A percentile compares a stretch with the other conserved stretches of the same genome.
These are phyloP conservation scores for Cosmia trapezina DNA, from an alignment of 2,888 invertebrate species.

Conservation along the genomic window DNA sequence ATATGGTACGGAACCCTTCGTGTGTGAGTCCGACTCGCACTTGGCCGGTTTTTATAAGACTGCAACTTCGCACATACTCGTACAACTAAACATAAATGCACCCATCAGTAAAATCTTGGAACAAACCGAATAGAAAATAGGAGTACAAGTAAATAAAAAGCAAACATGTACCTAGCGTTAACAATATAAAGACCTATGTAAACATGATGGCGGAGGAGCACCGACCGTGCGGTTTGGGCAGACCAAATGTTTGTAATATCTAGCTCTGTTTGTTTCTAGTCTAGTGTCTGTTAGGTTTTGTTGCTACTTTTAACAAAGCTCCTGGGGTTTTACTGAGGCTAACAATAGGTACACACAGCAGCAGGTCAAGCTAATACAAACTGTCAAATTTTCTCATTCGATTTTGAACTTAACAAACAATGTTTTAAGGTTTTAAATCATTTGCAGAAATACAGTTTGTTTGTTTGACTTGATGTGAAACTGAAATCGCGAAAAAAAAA, in stretches of 20 bases:
- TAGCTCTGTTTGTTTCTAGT: slow-evolving; percentile 24
- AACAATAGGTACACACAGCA: not conserved
- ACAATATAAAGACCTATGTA: not conserved
- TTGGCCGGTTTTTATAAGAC: too few relatives aligned
- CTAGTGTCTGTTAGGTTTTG: slow-evolving; percentile 7
- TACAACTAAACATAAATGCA: not conserved
- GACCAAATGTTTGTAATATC: slow-evolving; percentile 28
- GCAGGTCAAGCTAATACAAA: too few relatives aligned
- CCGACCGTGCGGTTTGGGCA: not conserved
- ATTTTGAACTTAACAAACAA: too few relatives aligned
- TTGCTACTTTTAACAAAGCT: slow-evolving; percentile 15
- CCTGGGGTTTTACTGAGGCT: not conserved
- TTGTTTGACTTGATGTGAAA: too few relatives aligned
- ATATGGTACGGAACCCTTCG: too few relatives aligned
- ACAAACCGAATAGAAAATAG: not conserved
- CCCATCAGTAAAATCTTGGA: not conserved
- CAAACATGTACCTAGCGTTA: slow-evolving; percentile 2
- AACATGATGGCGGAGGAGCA: slow-evolving; percentile 19
- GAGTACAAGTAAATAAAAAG: not conserved
- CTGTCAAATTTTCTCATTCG: too few relatives aligned
- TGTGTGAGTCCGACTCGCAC: too few relatives aligned
- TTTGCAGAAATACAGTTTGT: too few relatives aligned
- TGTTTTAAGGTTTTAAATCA: too few relatives aligned
- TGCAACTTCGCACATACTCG: not conserved
- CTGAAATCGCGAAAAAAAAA: too few relatives aligned